Evolutionary conservation across 2,797 vertebrate genomes (phyloP), one percentile per base, ranked within the genome.

Genomic region (Caiman crocodilus): DNA sequence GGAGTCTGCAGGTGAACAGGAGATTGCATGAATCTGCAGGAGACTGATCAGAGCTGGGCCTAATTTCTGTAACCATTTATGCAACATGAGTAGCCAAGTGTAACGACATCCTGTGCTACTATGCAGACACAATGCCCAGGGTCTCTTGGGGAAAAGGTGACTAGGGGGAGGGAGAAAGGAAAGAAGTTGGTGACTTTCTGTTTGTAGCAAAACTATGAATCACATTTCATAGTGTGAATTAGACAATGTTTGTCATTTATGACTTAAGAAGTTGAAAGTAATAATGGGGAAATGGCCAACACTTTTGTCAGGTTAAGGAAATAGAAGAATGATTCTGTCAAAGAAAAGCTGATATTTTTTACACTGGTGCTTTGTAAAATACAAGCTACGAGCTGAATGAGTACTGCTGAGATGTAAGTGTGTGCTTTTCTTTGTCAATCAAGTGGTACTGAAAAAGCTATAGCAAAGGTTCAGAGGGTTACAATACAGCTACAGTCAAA

Each of bases 51-150:
- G 9, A 26, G 2, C 67, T 83, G 59, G 77, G 64, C 77, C 82
- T 93, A 42, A 90, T 84, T 95, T 95, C 83, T 86, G 15, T 57
- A 90, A 69, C 63, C 15, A 82, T 12, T 80, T 84, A 26, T 87
- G n/a, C 57, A 83, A 76, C 23, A 23, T 64, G 23, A 90, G 55
- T 71, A 87, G 88, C 32, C 78, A 85, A 76, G 21, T 50, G 4
- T 88, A 87, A 93, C 10, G 5, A 73, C 58, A 57, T 84, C 81
- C 81, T 85, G 82, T 18, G 15, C 85, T 77, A 26, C 82, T 76
- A 75, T 85, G 32, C 5, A 20, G 50, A 42, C 86, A 91, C 82
- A 83, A 85, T 79, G n/a, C 12, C 1, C 1, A 60, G 26, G 0
- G 11, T 55, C 58, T 30, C 71, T 42, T 25, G 11, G 25, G 30